phyloP scores from a whole-genome alignment of 2,888 invertebrate genomes.

The Heliconius erato region DNA sequence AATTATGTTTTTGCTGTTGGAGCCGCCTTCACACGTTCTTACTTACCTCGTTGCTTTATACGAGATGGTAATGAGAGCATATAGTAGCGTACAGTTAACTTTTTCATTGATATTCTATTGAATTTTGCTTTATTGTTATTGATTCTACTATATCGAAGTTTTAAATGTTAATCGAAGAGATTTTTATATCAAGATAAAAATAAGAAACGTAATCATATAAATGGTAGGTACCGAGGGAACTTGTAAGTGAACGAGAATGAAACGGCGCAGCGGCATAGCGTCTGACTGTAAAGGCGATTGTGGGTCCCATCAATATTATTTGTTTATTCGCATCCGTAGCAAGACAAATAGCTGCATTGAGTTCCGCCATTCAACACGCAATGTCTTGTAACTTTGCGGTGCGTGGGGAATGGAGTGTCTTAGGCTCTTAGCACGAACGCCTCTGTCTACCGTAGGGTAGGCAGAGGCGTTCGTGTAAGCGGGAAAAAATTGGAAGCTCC shows the following conservation, averaged over 20 bases:
- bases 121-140: not conserved
- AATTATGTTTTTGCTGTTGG: not conserved
- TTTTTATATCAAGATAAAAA: not conserved
- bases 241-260: no score
- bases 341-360: not conserved
- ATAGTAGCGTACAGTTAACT: slow-evolving; percentile 16
- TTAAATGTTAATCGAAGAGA: not conserved
- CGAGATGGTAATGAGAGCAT: slow-evolving; percentile 38
- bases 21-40: slow-evolving; percentile 11
- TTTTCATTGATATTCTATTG: not conserved
- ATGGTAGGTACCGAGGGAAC: no score
- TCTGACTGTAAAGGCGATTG: no score
- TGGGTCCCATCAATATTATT: not conserved
- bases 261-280: no score
- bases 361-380: no score
- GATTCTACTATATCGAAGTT: not conserved
- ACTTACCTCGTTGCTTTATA: not conserved
- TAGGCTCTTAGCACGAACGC: not conserved
- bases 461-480: no score
- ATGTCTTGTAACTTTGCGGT: no score
- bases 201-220: no score
- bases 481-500: not conserved
- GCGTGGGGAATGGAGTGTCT: no score
- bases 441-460: not conserved
- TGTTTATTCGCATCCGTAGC: not conserved